These are phyloP conservation scores for Petrocephalus microphthalmus DNA, from an alignment of 2,113 vertebrate genomes.

Conservation along the genomic window DNA sequence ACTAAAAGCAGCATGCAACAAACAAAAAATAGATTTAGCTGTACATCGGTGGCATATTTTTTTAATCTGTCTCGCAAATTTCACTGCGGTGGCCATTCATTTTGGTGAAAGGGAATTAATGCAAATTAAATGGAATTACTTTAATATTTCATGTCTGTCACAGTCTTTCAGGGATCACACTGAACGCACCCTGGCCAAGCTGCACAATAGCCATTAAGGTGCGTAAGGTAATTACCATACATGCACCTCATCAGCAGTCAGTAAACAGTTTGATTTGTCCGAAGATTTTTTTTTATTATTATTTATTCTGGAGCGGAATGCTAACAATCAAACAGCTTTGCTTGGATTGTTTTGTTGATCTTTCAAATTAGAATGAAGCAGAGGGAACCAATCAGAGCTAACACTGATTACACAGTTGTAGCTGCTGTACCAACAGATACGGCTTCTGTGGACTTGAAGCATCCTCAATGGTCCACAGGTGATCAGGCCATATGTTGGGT, in stretches of 20 bases:
- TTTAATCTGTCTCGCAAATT: background rate
- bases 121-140: constrained; percentile 1
- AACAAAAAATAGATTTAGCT: background rate
- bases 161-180: background rate
- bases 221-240: background rate
- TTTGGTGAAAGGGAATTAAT: background rate
- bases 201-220: background rate
- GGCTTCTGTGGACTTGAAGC: background rate
- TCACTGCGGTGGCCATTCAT: background rate
- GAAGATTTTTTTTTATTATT: background rate
- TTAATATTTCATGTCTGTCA: background rate
- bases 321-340: constrained; percentile 5
- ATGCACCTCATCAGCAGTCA: background rate
- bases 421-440: background rate
- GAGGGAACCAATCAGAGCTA: background rate
- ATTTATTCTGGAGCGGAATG: background rate
- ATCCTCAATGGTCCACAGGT: background rate
- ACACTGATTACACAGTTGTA: background rate
- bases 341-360: background rate
- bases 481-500: background rate
- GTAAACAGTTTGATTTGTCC: constrained; percentile 6
- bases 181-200: background rate
- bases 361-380: background rate
- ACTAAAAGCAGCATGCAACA: background rate
- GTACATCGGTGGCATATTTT: background rate